Evolutionary conservation across 2,888 invertebrate species (phyloP).

Genomic region (Endotricha flammealis): DNA sequence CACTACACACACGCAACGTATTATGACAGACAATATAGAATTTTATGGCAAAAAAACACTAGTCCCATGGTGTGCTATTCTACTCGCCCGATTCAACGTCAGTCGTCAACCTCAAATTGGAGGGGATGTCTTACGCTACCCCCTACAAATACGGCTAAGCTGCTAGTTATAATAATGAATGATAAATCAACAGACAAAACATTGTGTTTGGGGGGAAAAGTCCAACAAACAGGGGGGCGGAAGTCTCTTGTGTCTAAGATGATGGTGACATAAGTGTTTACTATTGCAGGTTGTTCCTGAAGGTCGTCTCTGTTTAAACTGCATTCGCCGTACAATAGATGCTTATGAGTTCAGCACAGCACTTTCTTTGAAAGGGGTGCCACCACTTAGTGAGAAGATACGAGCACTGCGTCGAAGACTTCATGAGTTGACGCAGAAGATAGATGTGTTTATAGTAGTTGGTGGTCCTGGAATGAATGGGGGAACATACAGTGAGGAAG

Average conservation of each 20-base stretch:
- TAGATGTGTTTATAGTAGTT: constrained; percentile 69
- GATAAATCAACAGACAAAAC: too few relatives aligned
- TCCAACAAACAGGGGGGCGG: too few relatives aligned
- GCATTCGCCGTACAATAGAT: constrained; percentile 51
- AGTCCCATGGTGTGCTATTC: too few relatives aligned
- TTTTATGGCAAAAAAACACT: too few relatives aligned
- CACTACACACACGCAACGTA: too few relatives aligned
- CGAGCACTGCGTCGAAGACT: constrained; percentile 52
- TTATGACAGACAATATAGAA: too few relatives aligned
- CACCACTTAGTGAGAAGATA: constrained; percentile 64
- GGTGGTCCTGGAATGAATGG: constrained; percentile 46
- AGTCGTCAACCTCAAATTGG: too few relatives aligned
- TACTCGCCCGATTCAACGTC: too few relatives aligned
- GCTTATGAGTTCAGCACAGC: constrained; percentile 54
- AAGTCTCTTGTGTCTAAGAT: background rate
- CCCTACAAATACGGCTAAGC: too few relatives aligned
- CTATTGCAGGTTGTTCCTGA: constrained; percentile 49
- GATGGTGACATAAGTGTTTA: background rate
- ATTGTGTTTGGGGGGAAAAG: too few relatives aligned
- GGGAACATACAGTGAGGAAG: constrained; percentile 60
- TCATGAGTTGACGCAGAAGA: constrained; percentile 64
- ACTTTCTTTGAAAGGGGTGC: constrained; percentile 36
- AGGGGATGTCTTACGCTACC: too few relatives aligned
- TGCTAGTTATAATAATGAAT: too few relatives aligned
- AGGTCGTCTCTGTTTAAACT: constrained; percentile 50